Evolutionary conservation across 2,797 vertebrate genomes (phyloP), one percentile per base, ranked within the genome.

Genomic region (Myotis myotis): DNA sequence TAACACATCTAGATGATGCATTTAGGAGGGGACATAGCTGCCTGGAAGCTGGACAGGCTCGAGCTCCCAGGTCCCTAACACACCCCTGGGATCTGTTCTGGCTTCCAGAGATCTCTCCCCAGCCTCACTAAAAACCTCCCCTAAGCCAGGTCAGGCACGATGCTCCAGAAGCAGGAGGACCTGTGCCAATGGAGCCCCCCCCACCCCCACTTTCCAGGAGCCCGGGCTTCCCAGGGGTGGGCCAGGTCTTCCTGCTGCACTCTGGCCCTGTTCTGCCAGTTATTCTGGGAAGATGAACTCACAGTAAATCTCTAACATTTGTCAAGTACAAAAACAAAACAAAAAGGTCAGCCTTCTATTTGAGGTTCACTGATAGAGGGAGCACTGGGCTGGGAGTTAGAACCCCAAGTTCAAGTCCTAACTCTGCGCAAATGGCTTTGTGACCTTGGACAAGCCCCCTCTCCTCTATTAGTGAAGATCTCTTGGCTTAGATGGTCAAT

Each of bases 301-400:
- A 68, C 22, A 38, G 41, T 17, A 76, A 47, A 41, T 82, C 87
- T 75, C 55, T 84, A 72, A 66, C 28, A 28, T 94, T 75, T 91
- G 68, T 84, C 41, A 85, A 88, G 41, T n/a, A 30, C 49, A 94
- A 88, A 95, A 88, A 86, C 66, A 95, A 57, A 66, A 71, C 51
- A 30, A 70, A 91, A 95, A 92, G 93, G 75, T 79, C 93, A 91
- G 75, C 55, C 49, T 93, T 92, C 72, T 92, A 79, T 85, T 91
- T 92, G 68, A 95, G 83, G 74, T 3, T 57, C n/a, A 15, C 28
- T 90, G 82, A 79, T 25, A 83, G 68, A 83, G 22, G 72, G 47
- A 87, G 81, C 62, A 53, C 66, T 36, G 68, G n/a, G 57, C 44
- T 49, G 78, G 62, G 62, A 91, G 66, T 62, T n/a, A 60, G 78